Conservation (phyloP, 1,140 invertebrate genomes). For the Archegozetes longisetosus region DNA sequence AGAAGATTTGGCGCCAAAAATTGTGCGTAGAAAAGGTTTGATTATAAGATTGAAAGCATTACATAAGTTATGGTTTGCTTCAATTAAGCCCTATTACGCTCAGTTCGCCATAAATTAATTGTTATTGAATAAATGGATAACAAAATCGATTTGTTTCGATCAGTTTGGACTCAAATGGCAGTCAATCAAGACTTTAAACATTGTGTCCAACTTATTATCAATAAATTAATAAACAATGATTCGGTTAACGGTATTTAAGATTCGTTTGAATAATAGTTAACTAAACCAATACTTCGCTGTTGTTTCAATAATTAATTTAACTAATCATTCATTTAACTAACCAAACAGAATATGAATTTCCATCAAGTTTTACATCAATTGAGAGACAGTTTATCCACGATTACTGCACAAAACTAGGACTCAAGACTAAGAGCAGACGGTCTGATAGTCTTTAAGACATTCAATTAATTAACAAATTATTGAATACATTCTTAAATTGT, state of each 20-base stretch:
- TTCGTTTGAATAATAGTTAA: background rate
- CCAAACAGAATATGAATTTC: conserved; percentile 40
- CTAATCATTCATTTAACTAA: background rate
- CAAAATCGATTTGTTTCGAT: too few species aligned
- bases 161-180: background rate
- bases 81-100: too few species aligned
- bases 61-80: too few species aligned
- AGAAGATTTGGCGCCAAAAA: too few species aligned
- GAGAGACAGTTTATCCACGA: conserved; percentile 62
- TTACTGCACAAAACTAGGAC: conserved; percentile 39
- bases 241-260: background rate
- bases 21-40: too few species aligned
- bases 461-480: conserved; percentile 4
- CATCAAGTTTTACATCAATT: conserved; percentile 50
- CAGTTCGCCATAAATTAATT: too few species aligned
- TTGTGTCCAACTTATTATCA: background rate
- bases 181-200: background rate
- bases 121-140: too few species aligned
- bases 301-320: background rate
- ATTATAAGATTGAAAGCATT: too few species aligned
- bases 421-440: conserved; percentile 57
- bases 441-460: conserved; percentile 21
- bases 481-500: background rate
- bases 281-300: background rate
- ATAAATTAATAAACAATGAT: background rate